phyloP scores from a whole-genome alignment of 1,140 invertebrate genomes.

The Cephus cinctus region DNA sequence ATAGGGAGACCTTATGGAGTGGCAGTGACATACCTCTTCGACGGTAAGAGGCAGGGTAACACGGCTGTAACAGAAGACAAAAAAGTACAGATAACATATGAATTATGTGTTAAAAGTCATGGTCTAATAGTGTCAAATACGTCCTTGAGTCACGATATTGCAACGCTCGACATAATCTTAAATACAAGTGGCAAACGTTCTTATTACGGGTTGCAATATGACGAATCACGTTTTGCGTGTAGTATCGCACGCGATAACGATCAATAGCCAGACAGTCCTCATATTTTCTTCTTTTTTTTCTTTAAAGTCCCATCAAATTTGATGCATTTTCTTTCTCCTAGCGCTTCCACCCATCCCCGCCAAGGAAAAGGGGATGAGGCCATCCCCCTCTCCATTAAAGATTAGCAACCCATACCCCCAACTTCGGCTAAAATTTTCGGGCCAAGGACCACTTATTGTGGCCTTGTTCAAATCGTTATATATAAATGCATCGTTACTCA shows the following conservation, averaged over 20 bases:
- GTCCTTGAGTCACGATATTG: constrained; percentile 23
- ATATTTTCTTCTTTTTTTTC: neutral
- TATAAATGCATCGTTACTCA: constrained; percentile 36
- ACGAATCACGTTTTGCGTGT: constrained; percentile 2
- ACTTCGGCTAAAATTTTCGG: neutral
- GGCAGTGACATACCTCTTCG: constrained; percentile 71
- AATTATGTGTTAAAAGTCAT: constrained; percentile 1
- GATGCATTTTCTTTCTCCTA: constrained; percentile 13
- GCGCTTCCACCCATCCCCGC: neutral
- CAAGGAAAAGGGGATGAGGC: constrained; percentile 26
- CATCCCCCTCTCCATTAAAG: constrained; percentile 29
- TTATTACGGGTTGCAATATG: constrained; percentile 2
- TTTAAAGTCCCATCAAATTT: constrained; percentile 3
- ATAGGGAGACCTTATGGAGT: constrained; percentile 17
- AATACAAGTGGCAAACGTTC: neutral
- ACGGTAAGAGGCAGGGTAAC: constrained; percentile 73
- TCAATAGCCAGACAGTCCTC: neutral
- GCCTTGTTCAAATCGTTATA: neutral
- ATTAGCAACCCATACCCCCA: constrained; percentile 28
- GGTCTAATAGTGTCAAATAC: too few relatives aligned
- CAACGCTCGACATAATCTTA: neutral
- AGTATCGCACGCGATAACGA: neutral
- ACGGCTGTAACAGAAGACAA: constrained; percentile 64
- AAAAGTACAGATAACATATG: constrained; percentile 20
- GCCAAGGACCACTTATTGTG: neutral